Evolutionary conservation across 2,888 invertebrate genomes (phyloP).

Genomic region (Chrysolina haemoptera): DNA sequence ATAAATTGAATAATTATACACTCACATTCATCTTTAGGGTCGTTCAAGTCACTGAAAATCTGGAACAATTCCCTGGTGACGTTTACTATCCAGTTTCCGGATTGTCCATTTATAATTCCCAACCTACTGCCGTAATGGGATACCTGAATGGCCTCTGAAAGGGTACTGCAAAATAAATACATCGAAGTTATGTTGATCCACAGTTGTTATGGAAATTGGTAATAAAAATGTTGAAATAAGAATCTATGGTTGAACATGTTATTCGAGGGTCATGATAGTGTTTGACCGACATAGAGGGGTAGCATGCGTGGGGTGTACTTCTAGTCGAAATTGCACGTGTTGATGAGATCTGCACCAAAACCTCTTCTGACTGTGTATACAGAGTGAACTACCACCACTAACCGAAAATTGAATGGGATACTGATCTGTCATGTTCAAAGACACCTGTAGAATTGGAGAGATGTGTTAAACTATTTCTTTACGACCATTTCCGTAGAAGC

Average conservation of each 20-base stretch:
- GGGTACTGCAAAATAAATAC: conserved; percentile 61
- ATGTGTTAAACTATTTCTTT: too few relatives aligned
- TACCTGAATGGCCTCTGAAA: conserved; percentile 75
- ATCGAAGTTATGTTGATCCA: not conserved
- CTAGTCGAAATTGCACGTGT: too few relatives aligned
- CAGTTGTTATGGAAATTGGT: not conserved
- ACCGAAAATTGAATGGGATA: too few relatives aligned
- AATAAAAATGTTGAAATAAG: not conserved
- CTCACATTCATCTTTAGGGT: conserved; percentile 71
- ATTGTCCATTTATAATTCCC: conserved; percentile 76
- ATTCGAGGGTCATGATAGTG: not conserved
- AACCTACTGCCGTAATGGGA: conserved; percentile 75
- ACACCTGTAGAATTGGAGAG: too few relatives aligned
- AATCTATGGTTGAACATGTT: not conserved
- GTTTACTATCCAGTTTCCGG: conserved; percentile 75
- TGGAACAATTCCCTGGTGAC: conserved; percentile 73
- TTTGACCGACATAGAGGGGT: too few relatives aligned
- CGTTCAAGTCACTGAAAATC: conserved; percentile 65
- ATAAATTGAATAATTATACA: conserved; percentile 39
- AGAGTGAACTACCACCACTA: too few relatives aligned
- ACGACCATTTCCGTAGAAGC: too few relatives aligned
- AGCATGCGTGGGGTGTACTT: too few relatives aligned
- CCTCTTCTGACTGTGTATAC: too few relatives aligned
- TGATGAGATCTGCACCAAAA: too few relatives aligned
- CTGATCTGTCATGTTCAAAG: too few relatives aligned